These are phyloP conservation scores for Drosophila fuyamai DNA, from an alignment of 1,140 invertebrate species.

Conservation along the genomic window DNA sequence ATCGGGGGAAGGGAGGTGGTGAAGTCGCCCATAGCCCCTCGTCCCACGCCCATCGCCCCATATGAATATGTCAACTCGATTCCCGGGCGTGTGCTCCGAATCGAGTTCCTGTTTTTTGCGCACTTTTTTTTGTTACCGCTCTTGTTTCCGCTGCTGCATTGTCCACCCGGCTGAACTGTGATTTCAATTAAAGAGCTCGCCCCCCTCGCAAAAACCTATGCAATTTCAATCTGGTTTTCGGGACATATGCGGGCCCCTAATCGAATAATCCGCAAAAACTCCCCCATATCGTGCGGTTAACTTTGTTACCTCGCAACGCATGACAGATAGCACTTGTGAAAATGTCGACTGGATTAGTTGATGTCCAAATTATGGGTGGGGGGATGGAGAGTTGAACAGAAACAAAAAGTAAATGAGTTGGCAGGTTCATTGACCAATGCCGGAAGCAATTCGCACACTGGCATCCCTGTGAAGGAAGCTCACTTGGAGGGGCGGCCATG, in stretches of 20 bases:
- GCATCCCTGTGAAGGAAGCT: conserved; percentile 5
- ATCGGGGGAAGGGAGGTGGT: background rate
- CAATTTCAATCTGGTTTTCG: conserved; percentile 30
- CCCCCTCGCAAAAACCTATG: conserved; percentile 10
- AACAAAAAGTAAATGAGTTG: background rate
- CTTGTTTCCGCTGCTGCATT: conserved; percentile 21
- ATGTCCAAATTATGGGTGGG: background rate
- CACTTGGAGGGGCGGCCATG: background rate
- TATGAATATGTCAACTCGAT: conserved; percentile 56
- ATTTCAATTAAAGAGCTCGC: conserved; percentile 51
- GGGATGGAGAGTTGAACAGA: too few relatives aligned
- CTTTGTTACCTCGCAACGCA: conserved; percentile 1
- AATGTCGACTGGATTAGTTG: conserved; percentile 10
- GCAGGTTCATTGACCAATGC: conserved; percentile 66
- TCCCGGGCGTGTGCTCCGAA: conserved; percentile 35
- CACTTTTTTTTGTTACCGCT: conserved; percentile 7
- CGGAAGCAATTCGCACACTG: conserved; percentile 48
- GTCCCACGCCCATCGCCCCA: conserved; percentile 13
- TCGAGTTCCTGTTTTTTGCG: conserved; percentile 19
- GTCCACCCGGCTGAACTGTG: conserved; percentile 14
- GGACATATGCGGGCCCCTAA: conserved; percentile 17
- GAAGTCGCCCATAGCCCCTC: background rate
- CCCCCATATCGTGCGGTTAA: conserved; percentile 10
- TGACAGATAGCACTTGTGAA: background rate
- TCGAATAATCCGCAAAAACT: conserved; percentile 28